Conservation (phyloP, 1,140 invertebrate species). For the Drosophila simulans region DNA sequence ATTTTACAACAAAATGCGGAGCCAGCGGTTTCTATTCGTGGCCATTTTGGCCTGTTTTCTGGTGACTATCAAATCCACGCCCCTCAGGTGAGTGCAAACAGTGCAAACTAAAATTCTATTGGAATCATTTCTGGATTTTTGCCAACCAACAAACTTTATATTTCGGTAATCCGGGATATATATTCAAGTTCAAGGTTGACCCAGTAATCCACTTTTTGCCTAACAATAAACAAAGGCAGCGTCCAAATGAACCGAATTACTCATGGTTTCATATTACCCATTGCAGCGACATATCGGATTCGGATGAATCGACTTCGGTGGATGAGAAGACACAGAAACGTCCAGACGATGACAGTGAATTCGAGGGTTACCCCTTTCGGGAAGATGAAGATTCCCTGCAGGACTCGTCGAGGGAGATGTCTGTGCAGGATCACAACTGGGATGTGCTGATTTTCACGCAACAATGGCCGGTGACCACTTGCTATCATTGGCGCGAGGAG, state of each 20-base stretch:
- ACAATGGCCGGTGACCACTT: conserved; percentile 91
- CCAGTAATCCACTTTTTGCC: conserved; percentile 4
- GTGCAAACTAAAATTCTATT: background rate
- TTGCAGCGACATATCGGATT: conserved; percentile 39
- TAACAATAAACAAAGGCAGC: background rate
- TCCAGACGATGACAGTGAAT: background rate
- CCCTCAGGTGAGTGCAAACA: conserved; percentile 30
- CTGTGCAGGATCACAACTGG: conserved; percentile 85
- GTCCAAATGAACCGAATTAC: conserved; percentile 8
- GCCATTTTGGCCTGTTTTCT: conserved; percentile 34
- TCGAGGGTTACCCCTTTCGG: conserved; percentile 5
- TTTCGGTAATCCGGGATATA: conserved; percentile 1
- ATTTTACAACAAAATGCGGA: conserved; percentile 41
- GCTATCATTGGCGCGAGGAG: conserved; percentile 89
- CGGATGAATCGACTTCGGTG: conserved; percentile 35
- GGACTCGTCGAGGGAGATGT: background rate
- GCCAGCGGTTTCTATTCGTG: conserved; percentile 23
- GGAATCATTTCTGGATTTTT: conserved; percentile 6
- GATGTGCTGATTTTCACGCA: conserved; percentile 93
- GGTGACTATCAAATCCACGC: conserved; percentile 18
- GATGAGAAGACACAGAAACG: conserved; percentile 1
- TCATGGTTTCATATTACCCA: conserved; percentile 1
- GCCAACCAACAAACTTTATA: background rate
- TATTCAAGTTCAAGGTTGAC: conserved; percentile 47
- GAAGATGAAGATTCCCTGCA: conserved; percentile 6